Percentiles rank a stretch among this genome's conserved stretches.
Evolutionary conservation across 1,140 invertebrate species (phyloP).

Genomic region (Drosophila elegans): DNA sequence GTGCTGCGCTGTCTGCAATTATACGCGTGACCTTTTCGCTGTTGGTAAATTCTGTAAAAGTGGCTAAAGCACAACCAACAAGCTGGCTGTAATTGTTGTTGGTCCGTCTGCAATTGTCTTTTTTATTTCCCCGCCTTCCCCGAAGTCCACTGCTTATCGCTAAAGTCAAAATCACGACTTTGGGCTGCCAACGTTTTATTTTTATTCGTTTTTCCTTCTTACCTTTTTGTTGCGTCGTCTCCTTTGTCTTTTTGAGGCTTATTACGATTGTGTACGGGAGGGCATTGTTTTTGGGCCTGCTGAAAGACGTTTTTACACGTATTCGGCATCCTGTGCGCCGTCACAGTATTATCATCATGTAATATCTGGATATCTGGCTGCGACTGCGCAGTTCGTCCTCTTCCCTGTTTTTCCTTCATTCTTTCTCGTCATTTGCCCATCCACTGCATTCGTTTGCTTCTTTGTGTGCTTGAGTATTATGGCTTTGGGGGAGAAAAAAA

Average conservation of each 20-base stretch:
- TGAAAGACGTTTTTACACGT: constrained; percentile 27
- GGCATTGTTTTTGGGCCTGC: constrained; percentile 27
- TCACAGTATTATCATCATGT: constrained; percentile 50
- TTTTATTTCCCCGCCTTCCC: constrained; percentile 2
- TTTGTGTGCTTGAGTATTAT: constrained; percentile 1
- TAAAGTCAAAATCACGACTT: constrained; percentile 79
- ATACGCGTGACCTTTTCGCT: constrained; percentile 51
- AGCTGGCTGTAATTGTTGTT: constrained; percentile 29
- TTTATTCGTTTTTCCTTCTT: constrained; percentile 31
- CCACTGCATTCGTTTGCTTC: constrained; percentile 3
- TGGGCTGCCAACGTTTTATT: constrained; percentile 49
- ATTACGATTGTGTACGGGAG: constrained; percentile 35
- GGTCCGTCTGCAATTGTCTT: constrained; percentile 32
- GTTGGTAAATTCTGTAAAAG: constrained; percentile 40
- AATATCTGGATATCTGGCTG: constrained; percentile 39
- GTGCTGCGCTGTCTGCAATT: constrained; percentile 18
- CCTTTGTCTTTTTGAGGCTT: constrained; percentile 52
- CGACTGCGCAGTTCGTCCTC: constrained; percentile 43
- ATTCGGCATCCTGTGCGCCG: constrained; percentile 44
- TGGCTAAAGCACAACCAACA: constrained; percentile 37
- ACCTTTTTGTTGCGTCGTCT: constrained; percentile 12
- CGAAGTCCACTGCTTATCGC: constrained; percentile 64
- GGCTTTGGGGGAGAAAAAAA: neutral
- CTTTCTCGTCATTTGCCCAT: constrained; percentile 8
- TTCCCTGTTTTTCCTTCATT: constrained; percentile 1